Base-by-base conservation (phyloP, 2,113 vertebrate genomes). In the Tachycineta bicolor region DNA sequence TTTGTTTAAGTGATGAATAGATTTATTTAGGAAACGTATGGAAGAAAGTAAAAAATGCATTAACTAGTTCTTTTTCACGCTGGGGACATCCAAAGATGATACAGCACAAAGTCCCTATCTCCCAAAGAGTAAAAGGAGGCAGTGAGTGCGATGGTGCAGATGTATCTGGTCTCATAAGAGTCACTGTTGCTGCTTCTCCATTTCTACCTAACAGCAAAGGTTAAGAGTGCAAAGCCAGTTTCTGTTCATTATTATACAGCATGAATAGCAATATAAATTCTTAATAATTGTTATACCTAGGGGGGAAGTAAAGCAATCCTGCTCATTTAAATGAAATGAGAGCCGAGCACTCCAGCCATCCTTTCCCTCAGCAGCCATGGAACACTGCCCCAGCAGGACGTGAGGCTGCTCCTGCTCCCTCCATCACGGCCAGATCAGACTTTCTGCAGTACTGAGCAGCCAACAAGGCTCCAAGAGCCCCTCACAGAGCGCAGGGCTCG, bases 221-320 rank as follows among this genome's bases (percentile, higher is more conserved):
- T 90, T 63, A 94, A 83, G 92, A 96, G 89, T 59, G 73, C 90
- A 75, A 81, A 94, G 39, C 2, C 62, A 87, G 88, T 80, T 90
- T 87, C 94, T 95, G 84, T 75, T 94, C 95, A 83, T 91, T 89
- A 94, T 95, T 91, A 80, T 52, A 91, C 69, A 80, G 92, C 95
- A 96, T 23, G 96, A 95, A 96, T 50, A 77, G 95, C 95, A 92
- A 87, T 91, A 94, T 94, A 87, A 90, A 97, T 96, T 95, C 87
- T 89, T 96, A 96, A 92, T 94, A 92, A 96, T 94, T 91, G 89
- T 92, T 96, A 64, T 58, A 91, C 96, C 93, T 96, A n/a, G 21
- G 89, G 90, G 91, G 88, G 41, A 97, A 94, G 76, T 75, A 80
- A 91, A 94, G 93, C 79, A 70, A 53, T 90, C 75, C 37, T 62